Conservation (phyloP, 2,888 invertebrate genomes). For the Caradrina clavipalpis region DNA sequence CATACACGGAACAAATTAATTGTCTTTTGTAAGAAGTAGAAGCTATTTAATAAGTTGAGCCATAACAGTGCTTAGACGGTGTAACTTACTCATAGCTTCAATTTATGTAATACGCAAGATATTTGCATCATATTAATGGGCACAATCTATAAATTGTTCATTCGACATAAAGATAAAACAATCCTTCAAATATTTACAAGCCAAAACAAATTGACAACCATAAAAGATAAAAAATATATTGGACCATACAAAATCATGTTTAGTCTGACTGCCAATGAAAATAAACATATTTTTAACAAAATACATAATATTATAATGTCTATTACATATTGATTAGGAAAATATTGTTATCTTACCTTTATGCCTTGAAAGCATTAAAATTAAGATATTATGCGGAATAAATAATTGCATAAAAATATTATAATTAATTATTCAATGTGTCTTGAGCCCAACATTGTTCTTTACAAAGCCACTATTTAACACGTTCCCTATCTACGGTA, state of each 20-base stretch:
- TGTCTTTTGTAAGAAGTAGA: constrained; percentile 4
- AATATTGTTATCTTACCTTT: constrained; percentile 34
- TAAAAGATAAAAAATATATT: constrained; percentile 12
- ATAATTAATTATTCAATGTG: constrained; percentile 21
- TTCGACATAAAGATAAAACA: constrained; percentile 14
- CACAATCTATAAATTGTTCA: neutral
- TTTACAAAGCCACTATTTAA: constrained; percentile 15
- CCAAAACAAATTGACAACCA: constrained; percentile 15
- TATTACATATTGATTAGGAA: constrained; percentile 24
- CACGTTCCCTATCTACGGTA: neutral
- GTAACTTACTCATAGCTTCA: neutral
- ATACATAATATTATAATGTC: constrained; percentile 24
- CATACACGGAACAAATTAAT: neutral
- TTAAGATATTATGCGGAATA: constrained; percentile 54
- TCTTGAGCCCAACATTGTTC: constrained; percentile 14
- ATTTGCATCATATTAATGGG: constrained; percentile 9
- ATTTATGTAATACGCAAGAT: neutral
- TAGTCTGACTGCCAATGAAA: constrained; percentile 5
- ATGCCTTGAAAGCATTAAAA: constrained; percentile 31
- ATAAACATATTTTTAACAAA: constrained; percentile 25
- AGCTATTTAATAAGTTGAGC: neutral
- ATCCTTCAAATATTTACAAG: constrained; percentile 34
- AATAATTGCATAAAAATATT: constrained; percentile 35
- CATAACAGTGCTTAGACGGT: neutral
- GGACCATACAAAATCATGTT: neutral